These are phyloP conservation scores for Hydriomena furcata DNA, from an alignment of 2,888 invertebrate genomes.

Conservation along the genomic window DNA sequence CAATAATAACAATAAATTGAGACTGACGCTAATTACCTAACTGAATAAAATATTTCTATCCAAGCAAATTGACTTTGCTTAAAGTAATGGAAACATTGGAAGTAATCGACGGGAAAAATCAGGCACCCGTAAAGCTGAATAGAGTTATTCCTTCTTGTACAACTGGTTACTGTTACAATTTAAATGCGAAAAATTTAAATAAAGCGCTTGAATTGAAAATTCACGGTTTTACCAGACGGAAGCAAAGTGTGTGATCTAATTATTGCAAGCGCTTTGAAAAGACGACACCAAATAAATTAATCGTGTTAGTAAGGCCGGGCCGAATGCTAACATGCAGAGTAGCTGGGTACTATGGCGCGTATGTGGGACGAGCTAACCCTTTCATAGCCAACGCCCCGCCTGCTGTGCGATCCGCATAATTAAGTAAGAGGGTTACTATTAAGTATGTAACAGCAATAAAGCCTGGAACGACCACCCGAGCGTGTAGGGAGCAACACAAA, in stretches of 20 bases:
- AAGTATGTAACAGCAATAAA: slow-evolving; percentile 78
- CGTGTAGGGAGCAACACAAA: slow-evolving; percentile 56
- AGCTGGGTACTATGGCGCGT: slow-evolving; percentile 11
- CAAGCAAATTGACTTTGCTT: slow-evolving; percentile 55
- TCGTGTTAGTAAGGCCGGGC: slow-evolving; percentile 57
- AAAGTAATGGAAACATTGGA: slow-evolving; percentile 50
- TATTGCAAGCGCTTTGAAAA: slow-evolving; percentile 53
- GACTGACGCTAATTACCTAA: slow-evolving; percentile 46
- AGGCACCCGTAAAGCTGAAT: slow-evolving; percentile 36
- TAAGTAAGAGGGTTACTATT: slow-evolving; percentile 77
- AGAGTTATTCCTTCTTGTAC: slow-evolving; percentile 30
- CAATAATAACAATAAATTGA: slow-evolving; percentile 42
- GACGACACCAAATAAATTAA: slow-evolving; percentile 67
- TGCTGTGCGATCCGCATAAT: slow-evolving; percentile 71
- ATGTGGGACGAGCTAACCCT: slow-evolving; percentile 56
- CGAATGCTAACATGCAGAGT: slow-evolving; percentile 57
- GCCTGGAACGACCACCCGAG: slow-evolving; percentile 56
- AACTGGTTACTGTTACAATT: slow-evolving; percentile 26
- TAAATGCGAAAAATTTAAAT: slow-evolving; percentile 31
- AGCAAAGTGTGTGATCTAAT: slow-evolving; percentile 48
- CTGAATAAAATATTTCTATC: slow-evolving; percentile 46
- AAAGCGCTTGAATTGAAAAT: slow-evolving; percentile 30
- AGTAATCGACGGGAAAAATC: slow-evolving; percentile 49
- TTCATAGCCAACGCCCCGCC: slow-evolving; percentile 49
- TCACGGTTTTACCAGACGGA: slow-evolving; percentile 33